phyloP scores from a whole-genome alignment of 2,888 invertebrate species.

The Andrena chrysosceles region DNA sequence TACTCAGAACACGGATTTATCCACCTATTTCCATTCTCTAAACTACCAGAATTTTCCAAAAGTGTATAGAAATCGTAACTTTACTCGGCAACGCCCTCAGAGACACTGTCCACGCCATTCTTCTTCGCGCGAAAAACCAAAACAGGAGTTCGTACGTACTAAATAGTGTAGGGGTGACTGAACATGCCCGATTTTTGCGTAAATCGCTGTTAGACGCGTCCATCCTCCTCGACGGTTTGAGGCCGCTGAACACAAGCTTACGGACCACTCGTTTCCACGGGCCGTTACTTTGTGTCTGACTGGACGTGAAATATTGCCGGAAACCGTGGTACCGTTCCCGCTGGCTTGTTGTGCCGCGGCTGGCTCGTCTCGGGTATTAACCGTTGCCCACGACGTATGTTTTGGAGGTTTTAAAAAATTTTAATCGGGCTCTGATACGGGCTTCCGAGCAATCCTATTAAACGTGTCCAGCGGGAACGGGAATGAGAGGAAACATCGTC shows the following conservation, averaged over 20 bases:
- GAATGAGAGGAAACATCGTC: background rate
- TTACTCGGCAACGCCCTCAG: no score
- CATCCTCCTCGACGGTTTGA: constrained; percentile 1
- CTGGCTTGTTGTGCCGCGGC: background rate
- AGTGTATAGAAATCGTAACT: no score
- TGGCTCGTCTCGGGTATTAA: constrained; percentile 17
- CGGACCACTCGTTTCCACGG: constrained; percentile 21
- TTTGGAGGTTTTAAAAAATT: constrained; percentile 12
- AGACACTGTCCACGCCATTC: no score
- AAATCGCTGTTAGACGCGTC: constrained; percentile 29
- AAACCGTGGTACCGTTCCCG: constrained; percentile 1
- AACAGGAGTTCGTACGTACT: no score
- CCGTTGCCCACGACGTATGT: background rate
- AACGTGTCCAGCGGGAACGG: background rate
- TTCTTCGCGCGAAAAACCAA: no score
- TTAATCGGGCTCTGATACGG: constrained; percentile 5
- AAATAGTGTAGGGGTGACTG: no score
- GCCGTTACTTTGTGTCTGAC: constrained; percentile 23
- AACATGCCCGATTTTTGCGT: background rate
- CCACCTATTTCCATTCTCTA: no score
- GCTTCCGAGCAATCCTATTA: constrained; percentile 1
- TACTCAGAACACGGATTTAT: no score
- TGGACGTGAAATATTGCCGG: constrained; percentile 40
- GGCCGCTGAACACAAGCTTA: constrained; percentile 19
- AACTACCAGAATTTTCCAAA: no score